These are phyloP conservation scores for Leptosomus discolor DNA, from an alignment of 2,113 vertebrate genomes.

Conservation along the genomic window DNA sequence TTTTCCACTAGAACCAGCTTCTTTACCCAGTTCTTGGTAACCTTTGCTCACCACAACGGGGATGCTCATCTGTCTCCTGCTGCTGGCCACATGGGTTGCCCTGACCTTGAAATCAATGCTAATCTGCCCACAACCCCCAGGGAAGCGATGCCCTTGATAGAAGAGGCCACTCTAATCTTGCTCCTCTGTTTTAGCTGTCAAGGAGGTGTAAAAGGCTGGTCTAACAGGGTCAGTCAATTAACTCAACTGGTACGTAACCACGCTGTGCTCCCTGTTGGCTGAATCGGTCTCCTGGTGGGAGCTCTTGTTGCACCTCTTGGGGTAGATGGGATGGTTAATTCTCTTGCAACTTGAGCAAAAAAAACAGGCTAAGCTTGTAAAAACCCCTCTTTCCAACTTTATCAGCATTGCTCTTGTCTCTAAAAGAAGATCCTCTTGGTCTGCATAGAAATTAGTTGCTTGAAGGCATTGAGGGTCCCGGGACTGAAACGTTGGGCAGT, in stretches of 20 bases:
- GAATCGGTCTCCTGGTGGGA: neutral
- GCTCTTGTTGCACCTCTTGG: neutral
- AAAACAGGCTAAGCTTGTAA: neutral
- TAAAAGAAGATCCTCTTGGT: neutral
- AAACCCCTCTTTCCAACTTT: neutral
- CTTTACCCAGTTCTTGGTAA: neutral
- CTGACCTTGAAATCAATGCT: conserved; percentile 11
- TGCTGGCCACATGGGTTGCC: neutral
- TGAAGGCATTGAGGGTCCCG: neutral
- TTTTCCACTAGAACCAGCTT: neutral
- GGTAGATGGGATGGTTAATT: neutral
- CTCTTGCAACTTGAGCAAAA: neutral
- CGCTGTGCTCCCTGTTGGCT: accelerated
- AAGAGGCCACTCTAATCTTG: neutral
- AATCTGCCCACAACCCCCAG: neutral
- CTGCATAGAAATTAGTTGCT: accelerated
- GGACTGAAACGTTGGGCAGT: accelerated
- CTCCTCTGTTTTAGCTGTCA: neutral
- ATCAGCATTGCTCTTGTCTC: accelerated
- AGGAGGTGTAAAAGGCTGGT: neutral
- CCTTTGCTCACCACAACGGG: neutral
- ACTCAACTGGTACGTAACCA: neutral
- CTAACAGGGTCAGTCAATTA: conserved; percentile 2
- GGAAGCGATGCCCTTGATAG: neutral
- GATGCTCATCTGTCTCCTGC: neutral